These are phyloP conservation scores for Lepisosteus oculatus DNA, from an alignment of 2,113 vertebrate genomes.

Conservation along the genomic window DNA sequence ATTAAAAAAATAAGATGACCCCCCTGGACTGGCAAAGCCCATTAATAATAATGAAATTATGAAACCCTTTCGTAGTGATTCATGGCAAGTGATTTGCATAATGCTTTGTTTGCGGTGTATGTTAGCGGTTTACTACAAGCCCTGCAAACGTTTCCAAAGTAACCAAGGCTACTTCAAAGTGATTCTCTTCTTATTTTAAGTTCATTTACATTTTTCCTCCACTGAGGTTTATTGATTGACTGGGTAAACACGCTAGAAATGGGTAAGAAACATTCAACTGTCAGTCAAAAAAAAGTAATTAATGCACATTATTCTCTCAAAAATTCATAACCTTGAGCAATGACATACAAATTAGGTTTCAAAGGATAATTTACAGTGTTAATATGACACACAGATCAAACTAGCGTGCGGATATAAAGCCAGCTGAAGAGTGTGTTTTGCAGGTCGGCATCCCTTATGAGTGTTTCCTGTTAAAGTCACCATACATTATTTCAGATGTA, in stretches of 20 bases:
- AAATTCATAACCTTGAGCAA: constrained; percentile 47
- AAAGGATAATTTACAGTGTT: constrained; percentile 40
- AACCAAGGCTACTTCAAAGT: constrained; percentile 51
- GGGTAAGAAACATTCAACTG: constrained; percentile 32
- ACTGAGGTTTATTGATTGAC: constrained; percentile 33
- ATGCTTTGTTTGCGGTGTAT: constrained; percentile 27
- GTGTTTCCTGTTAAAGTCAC: neutral
- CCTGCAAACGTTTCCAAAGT: constrained; percentile 44
- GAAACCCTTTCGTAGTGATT: constrained; percentile 23
- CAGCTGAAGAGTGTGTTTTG: constrained; percentile 16
- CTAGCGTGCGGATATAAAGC: constrained; percentile 23
- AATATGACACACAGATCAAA: constrained; percentile 37
- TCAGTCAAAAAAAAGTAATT: constrained; percentile 45
- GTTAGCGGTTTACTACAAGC: constrained; percentile 30
- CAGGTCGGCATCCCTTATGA: neutral
- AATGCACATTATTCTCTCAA: constrained; percentile 40
- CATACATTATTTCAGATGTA: neutral
- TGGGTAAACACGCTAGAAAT: constrained; percentile 42
- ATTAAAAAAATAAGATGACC: constrained; percentile 29
- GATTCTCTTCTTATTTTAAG: constrained; percentile 35
- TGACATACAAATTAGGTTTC: constrained; percentile 43
- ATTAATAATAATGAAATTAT: constrained; percentile 32
- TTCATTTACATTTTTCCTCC: constrained; percentile 47
- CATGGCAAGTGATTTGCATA: constrained; percentile 31
- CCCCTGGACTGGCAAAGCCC: constrained; percentile 12